Percentiles rank a stretch among this genome's conserved stretches.
Conservation (phyloP, 2,797 vertebrate species). For the Malurus leucopterus region DNA sequence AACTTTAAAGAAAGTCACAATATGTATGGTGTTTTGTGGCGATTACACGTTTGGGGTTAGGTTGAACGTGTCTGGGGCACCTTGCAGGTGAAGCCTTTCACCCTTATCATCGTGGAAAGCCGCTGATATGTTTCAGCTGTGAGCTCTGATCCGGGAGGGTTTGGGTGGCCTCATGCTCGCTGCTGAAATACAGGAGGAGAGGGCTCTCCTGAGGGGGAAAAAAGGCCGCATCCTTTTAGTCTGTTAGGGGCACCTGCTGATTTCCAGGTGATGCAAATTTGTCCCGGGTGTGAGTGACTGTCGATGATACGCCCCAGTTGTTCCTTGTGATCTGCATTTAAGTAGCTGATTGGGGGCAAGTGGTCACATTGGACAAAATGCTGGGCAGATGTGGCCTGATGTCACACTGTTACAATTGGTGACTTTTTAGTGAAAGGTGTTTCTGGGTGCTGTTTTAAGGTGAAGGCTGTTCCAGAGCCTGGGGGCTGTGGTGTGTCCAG, state of each 20-base stretch:
- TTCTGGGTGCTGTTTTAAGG: background rate
- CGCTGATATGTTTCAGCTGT: background rate
- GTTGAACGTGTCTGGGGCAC: background rate
- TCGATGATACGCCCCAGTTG: accelerated
- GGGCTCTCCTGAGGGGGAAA: background rate
- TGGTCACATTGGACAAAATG: accelerated
- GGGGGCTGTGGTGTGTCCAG: background rate
- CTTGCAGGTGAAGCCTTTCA: background rate
- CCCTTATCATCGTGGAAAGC: accelerated
- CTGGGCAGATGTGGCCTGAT: background rate
- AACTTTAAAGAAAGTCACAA: accelerated
- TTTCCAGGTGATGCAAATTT: accelerated
- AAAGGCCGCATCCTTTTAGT: background rate
- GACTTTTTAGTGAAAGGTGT: background rate
- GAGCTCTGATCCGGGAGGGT: background rate
- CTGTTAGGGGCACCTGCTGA: background rate
- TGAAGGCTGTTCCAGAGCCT: background rate
- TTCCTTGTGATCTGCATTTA: background rate
- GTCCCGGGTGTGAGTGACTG: no score
- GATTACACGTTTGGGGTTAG: background rate
- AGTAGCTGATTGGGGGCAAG: background rate
- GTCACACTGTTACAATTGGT: background rate
- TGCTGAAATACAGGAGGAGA: background rate
- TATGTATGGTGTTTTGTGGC: accelerated
- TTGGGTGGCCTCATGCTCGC: background rate